Evolutionary conservation across 2,888 invertebrate genomes (phyloP).

Genomic region (Tetramorium bicarinatum): DNA sequence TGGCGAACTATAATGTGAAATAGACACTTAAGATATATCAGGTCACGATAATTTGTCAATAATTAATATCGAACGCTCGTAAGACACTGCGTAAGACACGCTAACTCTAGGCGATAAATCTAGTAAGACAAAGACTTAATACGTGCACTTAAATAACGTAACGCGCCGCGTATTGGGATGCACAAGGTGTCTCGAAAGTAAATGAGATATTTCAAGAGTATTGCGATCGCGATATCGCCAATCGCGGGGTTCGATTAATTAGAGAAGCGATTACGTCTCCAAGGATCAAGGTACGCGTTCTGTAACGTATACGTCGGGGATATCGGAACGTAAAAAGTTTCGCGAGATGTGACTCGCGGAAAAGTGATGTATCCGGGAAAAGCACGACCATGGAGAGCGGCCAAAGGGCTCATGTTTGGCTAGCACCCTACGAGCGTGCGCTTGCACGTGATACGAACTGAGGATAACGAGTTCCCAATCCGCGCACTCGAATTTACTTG

Average conservation of each 20-base stretch:
- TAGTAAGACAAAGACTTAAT: conserved; percentile 39
- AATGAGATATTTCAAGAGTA: not conserved
- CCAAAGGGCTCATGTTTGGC: conserved; percentile 83
- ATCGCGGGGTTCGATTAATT: not conserved
- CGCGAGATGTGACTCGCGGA: conserved; percentile 24
- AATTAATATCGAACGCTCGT: conserved; percentile 51
- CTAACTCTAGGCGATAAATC: conserved; percentile 39
- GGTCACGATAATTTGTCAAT: conserved; percentile 58
- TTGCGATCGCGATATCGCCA: not conserved
- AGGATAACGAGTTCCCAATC: conserved; percentile 24
- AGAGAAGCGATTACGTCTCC: not conserved
- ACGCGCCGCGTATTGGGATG: conserved; percentile 34
- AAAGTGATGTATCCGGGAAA: conserved; percentile 62
- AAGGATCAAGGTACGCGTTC: not conserved
- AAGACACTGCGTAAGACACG: conserved; percentile 42
- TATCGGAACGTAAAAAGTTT: conserved; percentile 30
- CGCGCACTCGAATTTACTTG: not conserved
- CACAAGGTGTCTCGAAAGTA: conserved; percentile 10
- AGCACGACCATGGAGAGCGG: conserved; percentile 74
- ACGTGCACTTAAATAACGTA: conserved; percentile 28
- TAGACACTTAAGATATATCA: conserved; percentile 57
- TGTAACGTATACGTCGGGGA: conserved; percentile 2
- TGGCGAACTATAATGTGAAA: conserved; percentile 44
- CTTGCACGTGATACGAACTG: conserved; percentile 55
- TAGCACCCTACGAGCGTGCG: conserved; percentile 77